These are phyloP conservation scores for Elaphurus davidianus DNA, from an alignment of 2,113 vertebrate species.

Conservation along the genomic window DNA sequence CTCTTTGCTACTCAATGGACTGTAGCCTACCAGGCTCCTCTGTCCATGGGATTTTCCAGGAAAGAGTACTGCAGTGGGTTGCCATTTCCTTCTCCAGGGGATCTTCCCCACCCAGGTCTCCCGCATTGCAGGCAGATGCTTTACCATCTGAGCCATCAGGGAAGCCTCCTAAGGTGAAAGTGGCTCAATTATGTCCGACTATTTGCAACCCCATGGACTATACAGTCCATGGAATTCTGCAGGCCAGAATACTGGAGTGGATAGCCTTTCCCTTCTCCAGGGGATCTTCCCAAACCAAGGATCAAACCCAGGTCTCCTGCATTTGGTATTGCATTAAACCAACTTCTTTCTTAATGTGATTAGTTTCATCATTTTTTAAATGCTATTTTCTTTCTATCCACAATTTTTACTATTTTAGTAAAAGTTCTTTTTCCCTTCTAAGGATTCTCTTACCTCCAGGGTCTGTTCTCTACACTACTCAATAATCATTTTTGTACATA, in stretches of 20 bases:
- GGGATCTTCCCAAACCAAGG: neutral
- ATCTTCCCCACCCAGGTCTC: neutral
- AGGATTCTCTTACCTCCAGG: neutral
- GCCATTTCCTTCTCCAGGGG: neutral
- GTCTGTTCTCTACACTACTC: neutral
- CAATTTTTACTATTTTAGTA: neutral
- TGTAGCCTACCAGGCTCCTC: neutral
- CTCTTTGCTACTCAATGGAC: neutral
- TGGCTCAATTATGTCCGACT: neutral
- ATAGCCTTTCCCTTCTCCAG: neutral
- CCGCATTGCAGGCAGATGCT: fast-evolving
- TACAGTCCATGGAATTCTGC: neutral
- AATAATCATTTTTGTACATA: neutral
- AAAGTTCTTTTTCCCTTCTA: neutral
- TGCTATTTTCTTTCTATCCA: neutral
- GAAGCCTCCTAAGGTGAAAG: neutral
- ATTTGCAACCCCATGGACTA: neutral
- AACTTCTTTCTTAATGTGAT: neutral
- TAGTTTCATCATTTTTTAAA: neutral
- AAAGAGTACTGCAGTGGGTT: neutral
- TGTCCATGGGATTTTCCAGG: neutral
- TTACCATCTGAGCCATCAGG: neutral
- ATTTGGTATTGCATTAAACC: neutral
- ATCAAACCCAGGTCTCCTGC: neutral
- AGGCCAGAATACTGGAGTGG: neutral